These are phyloP conservation scores for Tragulus kanchil DNA, from an alignment of 2,113 vertebrate species.

Conservation along the genomic window DNA sequence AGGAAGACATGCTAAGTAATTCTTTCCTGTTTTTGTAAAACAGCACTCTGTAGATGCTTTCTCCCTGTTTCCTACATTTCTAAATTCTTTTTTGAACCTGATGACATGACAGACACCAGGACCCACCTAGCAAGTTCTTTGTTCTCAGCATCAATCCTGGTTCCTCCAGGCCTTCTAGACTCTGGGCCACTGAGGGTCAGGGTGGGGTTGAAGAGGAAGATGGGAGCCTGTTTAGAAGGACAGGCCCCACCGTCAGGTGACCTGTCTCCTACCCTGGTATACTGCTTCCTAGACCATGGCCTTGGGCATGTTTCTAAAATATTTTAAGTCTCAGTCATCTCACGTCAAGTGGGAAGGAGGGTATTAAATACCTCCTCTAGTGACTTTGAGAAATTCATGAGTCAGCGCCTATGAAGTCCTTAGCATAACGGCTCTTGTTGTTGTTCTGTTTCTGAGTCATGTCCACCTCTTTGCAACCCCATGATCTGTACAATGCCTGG, in stretches of 20 bases:
- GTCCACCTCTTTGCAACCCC: not conserved
- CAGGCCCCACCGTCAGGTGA: no score
- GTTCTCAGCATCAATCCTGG: not conserved
- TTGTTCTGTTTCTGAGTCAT: not conserved
- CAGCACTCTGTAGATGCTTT: not conserved
- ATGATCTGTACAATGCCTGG: not conserved
- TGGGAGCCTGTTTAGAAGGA: not conserved
- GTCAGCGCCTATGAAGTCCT: no score
- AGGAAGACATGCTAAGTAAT: conserved; percentile 44
- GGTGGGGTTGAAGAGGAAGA: not conserved
- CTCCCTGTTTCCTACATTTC: not conserved
- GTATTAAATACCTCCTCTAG: not conserved
- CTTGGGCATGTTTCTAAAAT: not conserved
- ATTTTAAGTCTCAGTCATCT: not conserved
- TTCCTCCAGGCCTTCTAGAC: not conserved
- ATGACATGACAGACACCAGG: not conserved
- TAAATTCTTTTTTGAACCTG: not conserved
- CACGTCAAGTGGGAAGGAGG: not conserved
- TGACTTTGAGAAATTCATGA: not conserved
- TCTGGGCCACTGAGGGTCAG: not conserved
- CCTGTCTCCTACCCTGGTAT: not conserved
- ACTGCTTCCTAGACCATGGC: not conserved
- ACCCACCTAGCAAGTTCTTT: accelerated
- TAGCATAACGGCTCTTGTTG: not conserved
- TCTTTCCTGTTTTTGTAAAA: conserved; percentile 24